Base-by-base conservation (phyloP, 2,888 invertebrate species). In the Dynastes hyllus region DNA sequence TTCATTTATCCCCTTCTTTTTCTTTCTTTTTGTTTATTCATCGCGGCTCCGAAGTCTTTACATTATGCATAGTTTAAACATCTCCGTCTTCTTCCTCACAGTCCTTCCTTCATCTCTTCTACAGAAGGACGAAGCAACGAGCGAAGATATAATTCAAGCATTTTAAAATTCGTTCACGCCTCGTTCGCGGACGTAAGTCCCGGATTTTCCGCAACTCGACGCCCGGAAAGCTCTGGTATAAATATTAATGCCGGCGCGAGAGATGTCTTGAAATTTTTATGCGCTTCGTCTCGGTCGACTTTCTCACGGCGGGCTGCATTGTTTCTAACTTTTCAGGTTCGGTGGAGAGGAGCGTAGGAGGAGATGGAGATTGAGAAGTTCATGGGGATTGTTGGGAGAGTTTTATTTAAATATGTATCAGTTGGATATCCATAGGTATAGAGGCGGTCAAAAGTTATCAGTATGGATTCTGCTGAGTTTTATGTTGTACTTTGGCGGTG, bases 191-290 rank as follows among this genome's bases (percentile, higher is more conserved):
- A 40, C 66, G 66, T 66, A 66, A 66, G 66, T 66, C 66, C 40
- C 45, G 66, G 66, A 66, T 66, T 66, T 66, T 66, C 66, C 66
- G 40, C 66, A 66, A 66, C 66, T 66, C 66, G 66, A 66, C 66
- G 66, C 55, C 66, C 66, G 45, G 66, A 66, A 66, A 66, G 55
- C 16, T 55, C 66, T 16, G 40, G 40, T 22, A 66, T 66, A 66
- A 66, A 66, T 66, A 66, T 66, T 66, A 66, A 66, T 66, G 66
- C 66, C 55, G 16, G 45, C 9, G 8, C 45, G 63, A 63, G 45
- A 66, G 45, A 45, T 27, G 66, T 37, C 66, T 37, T 66, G 40
- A 66, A 66, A 66, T 66, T 66, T 66, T 66, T 45, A 66, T 66
- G 40, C 40, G 37, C 37, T 8, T 22, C 66, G 4, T n/a, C 13